Base-by-base conservation (phyloP, 2,888 invertebrate genomes). In the Aphrophora alni region DNA sequence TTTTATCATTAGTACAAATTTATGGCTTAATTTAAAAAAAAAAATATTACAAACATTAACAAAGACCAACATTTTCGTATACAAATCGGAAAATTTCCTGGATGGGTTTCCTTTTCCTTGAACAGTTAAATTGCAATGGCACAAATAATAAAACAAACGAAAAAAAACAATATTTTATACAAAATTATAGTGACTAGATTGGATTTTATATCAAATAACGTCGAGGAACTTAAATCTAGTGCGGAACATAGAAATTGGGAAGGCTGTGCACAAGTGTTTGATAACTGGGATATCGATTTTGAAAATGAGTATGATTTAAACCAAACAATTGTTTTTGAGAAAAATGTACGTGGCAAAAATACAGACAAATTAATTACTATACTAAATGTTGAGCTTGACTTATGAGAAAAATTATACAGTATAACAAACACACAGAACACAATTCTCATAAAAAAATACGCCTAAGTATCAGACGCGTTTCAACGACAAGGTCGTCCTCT, bases 1-100 rank as follows among this genome's bases (percentile, higher is more conserved):
- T 44, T 44, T 21, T 21, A 21, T 21, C 59, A 44, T n/a, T n/a
- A 44, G 44, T 21, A 59, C 59, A 59, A 59, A 1, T 33, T 33
- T 59, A 59, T 59, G 59, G 21, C 59, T 44, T 44, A 7, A 33
- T 33, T 33, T 33, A 33, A 33, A 33, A 33, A n/a, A n/a, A 10
- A 33, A 44, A 44, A 44, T 17, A 59, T 59, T 59, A 59, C 59
- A 59, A 59, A 59, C 59, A 59, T 59, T 21, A 59, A 59, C 59
- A 59, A 59, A 59, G n/a, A 59, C 59, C 59, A 59, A 59, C 59
- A 59, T 59, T 59, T n/a, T 59, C 59, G 59, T 59, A 59, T 59
- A 59, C 59, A 59, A 21, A 59, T 59, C 21, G 21, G 59, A 59
- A 59, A 59, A 59, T 17, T 59, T 59, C 59, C 21, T 59, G 59